Conservation (phyloP, 2,113 vertebrate genomes). For the Chaetops frenatus region DNA sequence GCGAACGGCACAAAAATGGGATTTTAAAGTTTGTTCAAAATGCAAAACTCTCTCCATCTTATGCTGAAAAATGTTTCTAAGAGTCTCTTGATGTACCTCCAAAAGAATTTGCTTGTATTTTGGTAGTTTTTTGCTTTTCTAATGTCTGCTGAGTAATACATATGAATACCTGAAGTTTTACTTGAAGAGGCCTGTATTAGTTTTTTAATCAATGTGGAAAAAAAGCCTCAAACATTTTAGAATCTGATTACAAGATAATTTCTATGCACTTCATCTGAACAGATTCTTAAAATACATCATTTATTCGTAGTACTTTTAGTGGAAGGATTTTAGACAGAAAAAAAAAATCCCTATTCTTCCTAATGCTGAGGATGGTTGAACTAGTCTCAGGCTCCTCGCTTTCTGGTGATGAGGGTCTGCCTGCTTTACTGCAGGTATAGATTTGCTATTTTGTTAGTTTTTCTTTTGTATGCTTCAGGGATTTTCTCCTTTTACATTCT, state of each 20-base stretch:
- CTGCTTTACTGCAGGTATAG: not conserved
- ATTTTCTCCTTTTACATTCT: not conserved
- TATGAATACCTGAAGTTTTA: not conserved
- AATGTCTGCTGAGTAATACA: not conserved
- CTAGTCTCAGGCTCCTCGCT: not conserved
- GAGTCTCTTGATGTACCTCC: not conserved
- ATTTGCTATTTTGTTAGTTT: not conserved
- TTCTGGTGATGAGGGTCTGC: not conserved
- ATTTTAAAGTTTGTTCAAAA: slow-evolving; percentile 29
- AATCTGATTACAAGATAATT: not conserved
- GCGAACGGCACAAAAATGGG: not conserved
- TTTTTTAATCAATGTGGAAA: not conserved
- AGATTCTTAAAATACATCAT: not conserved
- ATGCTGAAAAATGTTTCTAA: not conserved
- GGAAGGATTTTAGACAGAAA: not conserved
- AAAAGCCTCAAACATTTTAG: not conserved
- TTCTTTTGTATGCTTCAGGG: not conserved
- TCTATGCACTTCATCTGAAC: not conserved
- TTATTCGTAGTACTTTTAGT: not conserved
- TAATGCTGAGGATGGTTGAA: not conserved
- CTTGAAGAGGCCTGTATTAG: not conserved
- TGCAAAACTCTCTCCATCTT: not conserved
- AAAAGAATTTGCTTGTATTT: not conserved
- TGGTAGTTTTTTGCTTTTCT: not conserved
- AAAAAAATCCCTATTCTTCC: not conserved